Evolutionary conservation across 2,888 invertebrate species (phyloP).

Genomic region (Tetragonisca angustula): DNA sequence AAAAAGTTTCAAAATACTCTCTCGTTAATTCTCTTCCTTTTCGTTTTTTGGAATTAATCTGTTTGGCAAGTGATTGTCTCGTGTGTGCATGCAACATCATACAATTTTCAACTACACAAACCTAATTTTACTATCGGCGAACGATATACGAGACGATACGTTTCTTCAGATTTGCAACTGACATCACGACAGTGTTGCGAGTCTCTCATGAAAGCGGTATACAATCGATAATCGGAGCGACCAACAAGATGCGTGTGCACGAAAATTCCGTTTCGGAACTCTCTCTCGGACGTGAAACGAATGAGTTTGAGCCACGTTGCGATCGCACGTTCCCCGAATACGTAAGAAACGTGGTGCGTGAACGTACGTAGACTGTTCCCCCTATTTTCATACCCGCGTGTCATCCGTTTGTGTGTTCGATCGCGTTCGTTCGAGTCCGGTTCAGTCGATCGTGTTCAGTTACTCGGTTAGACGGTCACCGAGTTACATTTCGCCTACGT

Average conservation of each 20-base stretch:
- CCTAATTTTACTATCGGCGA: no score
- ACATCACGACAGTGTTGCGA: not conserved
- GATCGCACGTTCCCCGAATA: conserved; percentile 41
- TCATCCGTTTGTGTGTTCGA: conserved; percentile 52
- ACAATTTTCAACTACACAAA: no score
- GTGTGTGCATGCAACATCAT: no score
- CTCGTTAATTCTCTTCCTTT: no score
- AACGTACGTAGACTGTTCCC: conserved; percentile 52
- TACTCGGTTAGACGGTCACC: conserved; percentile 75
- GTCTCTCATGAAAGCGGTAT: no score
- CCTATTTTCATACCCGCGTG: conserved; percentile 63
- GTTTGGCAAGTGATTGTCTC: no score
- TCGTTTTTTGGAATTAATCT: no score
- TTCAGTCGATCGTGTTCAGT: conserved; percentile 67
- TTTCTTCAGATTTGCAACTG: no score
- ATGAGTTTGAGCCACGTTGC: conserved; percentile 12
- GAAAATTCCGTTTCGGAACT: not conserved
- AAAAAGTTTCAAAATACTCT: no score
- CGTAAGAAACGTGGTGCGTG: conserved; percentile 17
- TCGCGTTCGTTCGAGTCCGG: conserved; percentile 49
- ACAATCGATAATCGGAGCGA: not conserved
- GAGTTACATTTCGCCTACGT: conserved; percentile 58
- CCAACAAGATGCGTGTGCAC: not conserved
- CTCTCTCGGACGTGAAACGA: conserved; percentile 22
- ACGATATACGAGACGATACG: no score